Evolutionary conservation across 2,888 invertebrate genomes (phyloP), one percentile per base, ranked within the genome.

Genomic region (Aphrophora alni): DNA sequence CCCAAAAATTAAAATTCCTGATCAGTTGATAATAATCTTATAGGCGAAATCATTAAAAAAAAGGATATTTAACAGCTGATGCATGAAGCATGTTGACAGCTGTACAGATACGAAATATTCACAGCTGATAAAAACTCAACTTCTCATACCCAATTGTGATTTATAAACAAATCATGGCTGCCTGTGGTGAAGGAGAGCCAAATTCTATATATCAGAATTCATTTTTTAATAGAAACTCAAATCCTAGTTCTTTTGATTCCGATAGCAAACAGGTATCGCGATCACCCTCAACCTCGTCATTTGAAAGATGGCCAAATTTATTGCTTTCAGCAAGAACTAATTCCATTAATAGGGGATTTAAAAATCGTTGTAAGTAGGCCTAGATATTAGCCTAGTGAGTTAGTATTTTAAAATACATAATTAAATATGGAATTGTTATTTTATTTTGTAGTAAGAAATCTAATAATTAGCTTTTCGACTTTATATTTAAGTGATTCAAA

Each of bases 91-190:
- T n/a, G n/a, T n/a, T n/a, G n/a, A n/a, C n/a, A n/a, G n/a, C n/a
- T n/a, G n/a, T n/a, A n/a, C n/a, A n/a, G n/a, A 68, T 70, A 73
- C 28, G 2, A 77, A 51, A 92, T 85, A 86, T 91, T 68, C 89
- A 86, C 90, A 82, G 90, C 90, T 38, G 87, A 89, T 88, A 71
- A 2, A 33, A 24, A 51, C 24, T 28, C 12, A 26, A 14, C 26
- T 78, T 69, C 21, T 38, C 28, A 0, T 17, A 28, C 1, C 17
- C 24, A 25, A 21, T 73, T 0, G 0, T 78, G 24, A 21, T 69
- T 38, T 74, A 74, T 38, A 69, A 59, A 59, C 26, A 75, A 68
- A 71, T 28, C 44, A 84, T 84, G 84, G 84, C 84, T 84, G 84
- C 84, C 83, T 84, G 84, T 83, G 83, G 83, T 83, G 83, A 84